Percentiles rank a stretch among this genome's conserved stretches.
Conservation (phyloP, 2,888 invertebrate species). For the Anticlea derivata region DNA sequence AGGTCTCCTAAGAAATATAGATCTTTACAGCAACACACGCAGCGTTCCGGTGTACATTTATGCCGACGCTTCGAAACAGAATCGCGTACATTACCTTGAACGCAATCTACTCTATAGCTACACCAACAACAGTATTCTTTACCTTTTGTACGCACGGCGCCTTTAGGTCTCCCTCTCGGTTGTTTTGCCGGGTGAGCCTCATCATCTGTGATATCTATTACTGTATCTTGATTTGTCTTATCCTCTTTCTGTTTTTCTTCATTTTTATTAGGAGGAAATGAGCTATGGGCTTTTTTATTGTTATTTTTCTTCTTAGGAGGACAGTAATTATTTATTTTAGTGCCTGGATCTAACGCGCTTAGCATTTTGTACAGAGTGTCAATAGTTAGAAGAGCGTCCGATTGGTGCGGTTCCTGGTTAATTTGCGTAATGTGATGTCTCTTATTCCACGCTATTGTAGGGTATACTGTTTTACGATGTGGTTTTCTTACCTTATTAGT, state of each 20-base stretch:
- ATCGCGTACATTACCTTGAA: constrained; percentile 18
- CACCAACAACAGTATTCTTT: constrained; percentile 59
- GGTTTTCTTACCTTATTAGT: constrained; percentile 11
- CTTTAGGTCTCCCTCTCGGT: background rate
- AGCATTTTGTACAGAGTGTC: constrained; percentile 71
- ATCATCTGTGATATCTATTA: constrained; percentile 25
- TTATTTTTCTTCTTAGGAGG: constrained; percentile 12
- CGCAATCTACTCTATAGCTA: constrained; percentile 28
- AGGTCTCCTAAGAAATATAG: constrained; percentile 10
- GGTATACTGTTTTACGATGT: constrained; percentile 11
- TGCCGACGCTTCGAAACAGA: constrained; percentile 25
- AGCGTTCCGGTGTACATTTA: constrained; percentile 37
- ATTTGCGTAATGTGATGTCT: constrained; percentile 3
- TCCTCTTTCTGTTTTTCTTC: background rate
- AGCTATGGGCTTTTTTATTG: constrained; percentile 10
- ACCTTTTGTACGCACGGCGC: constrained; percentile 7
- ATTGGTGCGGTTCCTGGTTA: constrained; percentile 6
- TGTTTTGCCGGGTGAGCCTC: background rate
- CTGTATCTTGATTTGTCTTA: constrained; percentile 2
- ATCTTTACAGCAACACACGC: constrained; percentile 53
- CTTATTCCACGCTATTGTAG: constrained; percentile 17
- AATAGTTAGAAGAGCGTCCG: constrained; percentile 46
- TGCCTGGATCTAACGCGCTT: constrained; percentile 24
- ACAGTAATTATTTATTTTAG: background rate
- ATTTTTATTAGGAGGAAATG: background rate